Evolutionary conservation across 2,797 vertebrate species (phyloP).

Genomic region (Lithobates pipiens): DNA sequence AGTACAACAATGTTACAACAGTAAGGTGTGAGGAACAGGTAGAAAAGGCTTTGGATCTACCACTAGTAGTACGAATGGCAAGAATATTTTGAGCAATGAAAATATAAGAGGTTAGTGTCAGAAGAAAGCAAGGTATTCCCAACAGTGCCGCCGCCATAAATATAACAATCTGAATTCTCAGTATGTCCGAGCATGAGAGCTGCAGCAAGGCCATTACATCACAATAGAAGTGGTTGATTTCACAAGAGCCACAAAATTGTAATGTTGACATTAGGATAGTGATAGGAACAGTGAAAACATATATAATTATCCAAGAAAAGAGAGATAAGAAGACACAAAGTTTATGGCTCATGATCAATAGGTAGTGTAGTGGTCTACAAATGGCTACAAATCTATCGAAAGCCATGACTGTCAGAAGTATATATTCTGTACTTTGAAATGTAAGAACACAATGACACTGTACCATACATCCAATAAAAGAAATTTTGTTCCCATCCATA

Average conservation of each 20-base stretch:
- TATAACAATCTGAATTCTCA: conserved; percentile 23
- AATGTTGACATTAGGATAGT: conserved; percentile 5
- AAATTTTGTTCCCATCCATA: conserved; percentile 4
- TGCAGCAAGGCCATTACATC: conserved; percentile 44
- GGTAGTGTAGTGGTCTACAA: conserved; percentile 36
- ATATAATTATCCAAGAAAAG: conserved; percentile 35
- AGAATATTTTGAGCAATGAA: conserved; percentile 35
- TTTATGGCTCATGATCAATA: conserved; percentile 19
- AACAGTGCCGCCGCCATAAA: conserved; percentile 31
- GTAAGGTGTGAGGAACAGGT: conserved; percentile 64
- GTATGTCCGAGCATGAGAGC: conserved; percentile 33
- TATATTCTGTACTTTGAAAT: conserved; percentile 39
- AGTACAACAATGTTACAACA: conserved; percentile 62
- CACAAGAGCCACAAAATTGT: conserved; percentile 19
- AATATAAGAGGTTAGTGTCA: conserved; percentile 36
- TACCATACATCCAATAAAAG: conserved; percentile 9
- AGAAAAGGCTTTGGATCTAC: conserved; percentile 56
- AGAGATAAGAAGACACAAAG: conserved; percentile 6
- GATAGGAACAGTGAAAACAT: conserved; percentile 35
- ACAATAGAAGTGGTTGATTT: conserved; percentile 49
- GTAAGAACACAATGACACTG: conserved; percentile 39
- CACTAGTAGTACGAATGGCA: neutral
- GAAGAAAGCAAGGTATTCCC: conserved; percentile 43
- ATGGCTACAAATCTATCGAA: conserved; percentile 46
- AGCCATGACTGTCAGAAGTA: conserved; percentile 36